Conservation (phyloP, 2,888 invertebrate species). For the Erebia ligea region DNA sequence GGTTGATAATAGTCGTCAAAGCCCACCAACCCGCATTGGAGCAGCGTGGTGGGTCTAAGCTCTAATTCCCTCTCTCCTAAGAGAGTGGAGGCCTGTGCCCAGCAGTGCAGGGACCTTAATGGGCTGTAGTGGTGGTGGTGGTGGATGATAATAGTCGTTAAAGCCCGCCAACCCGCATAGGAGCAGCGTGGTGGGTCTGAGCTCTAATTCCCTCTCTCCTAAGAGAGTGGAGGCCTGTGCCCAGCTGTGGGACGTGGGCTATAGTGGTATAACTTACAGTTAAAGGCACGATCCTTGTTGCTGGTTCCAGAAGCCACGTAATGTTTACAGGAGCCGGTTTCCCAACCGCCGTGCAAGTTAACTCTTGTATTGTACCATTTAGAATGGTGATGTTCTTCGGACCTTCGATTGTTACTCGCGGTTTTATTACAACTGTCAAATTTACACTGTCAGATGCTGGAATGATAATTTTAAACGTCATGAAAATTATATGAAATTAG, state of each 20-base stretch:
- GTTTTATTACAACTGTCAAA: constrained; percentile 57
- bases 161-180: too few species aligned
- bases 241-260: too few species aligned
- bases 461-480: constrained; percentile 36
- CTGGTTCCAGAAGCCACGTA: constrained; percentile 65
- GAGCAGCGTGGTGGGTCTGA: too few species aligned
- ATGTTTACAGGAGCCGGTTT: constrained; percentile 59
- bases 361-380: constrained; percentile 52
- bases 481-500: neutral
- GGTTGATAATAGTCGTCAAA: too few species aligned
- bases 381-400: constrained; percentile 57
- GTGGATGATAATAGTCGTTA: too few species aligned
- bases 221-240: too few species aligned
- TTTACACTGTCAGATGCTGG: constrained; percentile 60
- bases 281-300: constrained; percentile 56
- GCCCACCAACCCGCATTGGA: too few species aligned
- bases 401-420: constrained; percentile 57
- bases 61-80: too few species aligned
- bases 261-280: constrained; percentile 50
- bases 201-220: too few species aligned
- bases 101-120: too few species aligned
- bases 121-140: neutral
- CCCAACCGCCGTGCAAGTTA: constrained; percentile 57
- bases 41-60: too few species aligned
- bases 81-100: too few species aligned